A percentile compares a stretch with the other conserved stretches of the same genome.
Evolutionary conservation across 2,888 invertebrate genomes (phyloP).

Genomic region (Andrena dorsata): DNA sequence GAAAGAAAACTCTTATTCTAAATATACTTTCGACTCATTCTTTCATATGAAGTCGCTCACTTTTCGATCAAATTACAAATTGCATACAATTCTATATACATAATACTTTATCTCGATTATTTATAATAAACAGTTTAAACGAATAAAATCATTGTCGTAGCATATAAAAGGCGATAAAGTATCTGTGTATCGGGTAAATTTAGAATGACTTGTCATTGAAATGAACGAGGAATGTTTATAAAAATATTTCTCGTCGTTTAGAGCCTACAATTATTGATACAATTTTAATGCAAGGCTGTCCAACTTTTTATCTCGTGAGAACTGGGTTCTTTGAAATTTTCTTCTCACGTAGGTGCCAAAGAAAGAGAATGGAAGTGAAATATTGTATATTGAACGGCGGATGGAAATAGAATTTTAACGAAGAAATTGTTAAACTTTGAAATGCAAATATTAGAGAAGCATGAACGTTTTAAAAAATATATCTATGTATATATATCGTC

Average conservation of each 20-base stretch:
- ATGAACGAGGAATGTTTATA: constrained; percentile 20
- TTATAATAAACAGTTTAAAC: constrained; percentile 8
- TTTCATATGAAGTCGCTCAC: neutral
- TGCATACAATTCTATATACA: neutral
- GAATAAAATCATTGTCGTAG: constrained; percentile 29
- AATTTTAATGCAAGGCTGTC: constrained; percentile 50
- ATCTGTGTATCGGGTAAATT: constrained; percentile 38
- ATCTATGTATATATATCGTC: constrained; percentile 36
- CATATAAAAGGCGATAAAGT: constrained; percentile 7
- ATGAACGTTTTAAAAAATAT: constrained; percentile 44
- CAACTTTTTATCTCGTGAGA: constrained; percentile 51
- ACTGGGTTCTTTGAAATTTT: constrained; percentile 23
- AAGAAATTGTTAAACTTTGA: constrained; percentile 52
- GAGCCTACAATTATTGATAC: constrained; percentile 24
- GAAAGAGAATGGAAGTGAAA: neutral
- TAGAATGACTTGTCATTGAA: constrained; percentile 23
- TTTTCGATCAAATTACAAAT: neutral
- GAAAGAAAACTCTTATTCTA: neutral
- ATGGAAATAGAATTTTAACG: constrained; percentile 50
- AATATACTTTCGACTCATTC: neutral
- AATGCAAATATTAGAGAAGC: constrained; percentile 41
- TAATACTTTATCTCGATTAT: constrained; percentile 13
- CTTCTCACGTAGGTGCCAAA: constrained; percentile 38
- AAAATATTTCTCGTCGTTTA: constrained; percentile 25
- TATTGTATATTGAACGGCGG: constrained; percentile 45